Conservation (phyloP, 2,113 vertebrate genomes). For the Pseudorasbora parva region DNA sequence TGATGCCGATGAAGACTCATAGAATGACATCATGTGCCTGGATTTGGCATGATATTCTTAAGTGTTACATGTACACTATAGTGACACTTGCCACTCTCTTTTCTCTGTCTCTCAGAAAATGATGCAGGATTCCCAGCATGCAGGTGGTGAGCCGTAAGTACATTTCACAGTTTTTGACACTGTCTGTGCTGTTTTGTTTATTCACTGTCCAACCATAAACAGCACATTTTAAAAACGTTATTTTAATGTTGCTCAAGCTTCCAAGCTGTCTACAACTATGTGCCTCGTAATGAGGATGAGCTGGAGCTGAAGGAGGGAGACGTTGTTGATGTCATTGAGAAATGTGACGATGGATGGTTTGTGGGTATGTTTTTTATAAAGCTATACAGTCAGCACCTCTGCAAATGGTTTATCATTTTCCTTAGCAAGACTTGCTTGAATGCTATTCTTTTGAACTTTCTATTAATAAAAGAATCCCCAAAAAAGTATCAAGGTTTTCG, state of each 20-base stretch:
- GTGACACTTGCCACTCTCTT: conserved; percentile 37
- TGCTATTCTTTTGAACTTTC: background rate
- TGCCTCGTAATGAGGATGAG: conserved; percentile 95
- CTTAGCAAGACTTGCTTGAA: background rate
- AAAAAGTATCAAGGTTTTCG: background rate
- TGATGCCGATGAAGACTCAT: conserved; percentile 25
- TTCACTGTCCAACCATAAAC: background rate
- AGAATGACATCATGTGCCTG: conserved; percentile 40
- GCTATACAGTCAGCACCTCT: background rate
- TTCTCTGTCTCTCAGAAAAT: conserved; percentile 78
- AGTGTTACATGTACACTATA: background rate
- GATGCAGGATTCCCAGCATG: conserved; percentile 88
- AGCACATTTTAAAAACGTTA: background rate
- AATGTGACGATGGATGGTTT: conserved; percentile 99
- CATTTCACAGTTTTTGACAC: background rate
- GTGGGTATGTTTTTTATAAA: conserved; percentile 81
- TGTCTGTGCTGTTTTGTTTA: background rate
- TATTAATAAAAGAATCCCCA: background rate
- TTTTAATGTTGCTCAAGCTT: conserved; percentile 78
- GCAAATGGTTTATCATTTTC: background rate
- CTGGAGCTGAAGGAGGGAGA: conserved; percentile 96
- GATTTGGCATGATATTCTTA: conserved; percentile 15
- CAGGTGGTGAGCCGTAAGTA: conserved; percentile 97
- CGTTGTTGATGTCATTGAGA: conserved; percentile 95
- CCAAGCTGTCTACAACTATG: conserved; percentile 97